Conservation (phyloP, 2,113 vertebrate species). For the Pelmatolapia mariae region DNA sequence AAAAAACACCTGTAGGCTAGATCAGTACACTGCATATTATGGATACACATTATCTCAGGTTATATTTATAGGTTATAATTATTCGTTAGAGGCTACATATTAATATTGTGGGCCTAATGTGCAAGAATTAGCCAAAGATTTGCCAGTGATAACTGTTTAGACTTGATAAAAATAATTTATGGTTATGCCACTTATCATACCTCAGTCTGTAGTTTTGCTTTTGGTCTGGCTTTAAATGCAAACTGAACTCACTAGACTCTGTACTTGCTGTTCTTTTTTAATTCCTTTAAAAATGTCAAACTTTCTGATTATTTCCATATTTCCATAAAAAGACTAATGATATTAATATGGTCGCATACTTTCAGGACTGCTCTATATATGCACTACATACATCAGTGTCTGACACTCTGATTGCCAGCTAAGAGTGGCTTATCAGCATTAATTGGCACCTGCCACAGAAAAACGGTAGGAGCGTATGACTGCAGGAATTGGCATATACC, state of each 20-base stretch:
- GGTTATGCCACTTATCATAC: not conserved
- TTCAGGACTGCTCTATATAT: not conserved
- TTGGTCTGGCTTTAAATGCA: not conserved
- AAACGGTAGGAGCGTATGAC: not conserved
- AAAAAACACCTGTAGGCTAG: not conserved
- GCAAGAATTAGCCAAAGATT: not conserved
- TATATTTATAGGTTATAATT: not conserved
- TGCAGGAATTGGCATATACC: not conserved
- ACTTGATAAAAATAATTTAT: not conserved
- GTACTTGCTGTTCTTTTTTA: not conserved
- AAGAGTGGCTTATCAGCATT: not conserved
- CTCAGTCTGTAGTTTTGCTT: not conserved
- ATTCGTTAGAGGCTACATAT: not conserved
- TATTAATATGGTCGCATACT: not conserved
- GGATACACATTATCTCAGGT: not conserved
- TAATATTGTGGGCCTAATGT: not conserved
- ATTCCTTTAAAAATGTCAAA: fast-evolving
- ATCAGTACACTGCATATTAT: not conserved
- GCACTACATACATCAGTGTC: not conserved
- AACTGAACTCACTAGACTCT: not conserved
- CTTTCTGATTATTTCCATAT: not conserved
- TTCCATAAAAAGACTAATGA: not conserved
- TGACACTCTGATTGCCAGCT: not conserved
- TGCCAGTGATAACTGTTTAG: not conserved
- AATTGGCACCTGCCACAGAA: not conserved